Evolutionary conservation across 2,888 invertebrate species (phyloP).

Genomic region (Xanthia togata): DNA sequence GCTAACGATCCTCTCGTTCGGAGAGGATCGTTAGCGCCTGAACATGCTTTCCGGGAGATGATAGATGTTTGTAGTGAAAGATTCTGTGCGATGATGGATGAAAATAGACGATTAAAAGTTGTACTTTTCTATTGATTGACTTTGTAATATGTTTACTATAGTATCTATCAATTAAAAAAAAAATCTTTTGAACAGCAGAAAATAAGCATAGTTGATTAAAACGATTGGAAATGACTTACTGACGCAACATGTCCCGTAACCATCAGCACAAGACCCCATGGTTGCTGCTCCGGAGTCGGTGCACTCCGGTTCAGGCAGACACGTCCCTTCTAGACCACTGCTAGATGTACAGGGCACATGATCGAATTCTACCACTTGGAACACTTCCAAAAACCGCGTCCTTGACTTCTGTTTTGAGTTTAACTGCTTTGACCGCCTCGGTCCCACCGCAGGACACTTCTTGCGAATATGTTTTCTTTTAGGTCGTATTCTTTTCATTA

Average conservation of each 20-base stretch:
- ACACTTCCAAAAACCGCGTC: slow-evolving; percentile 91
- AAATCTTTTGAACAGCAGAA: not conserved
- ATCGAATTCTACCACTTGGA: slow-evolving; percentile 93
- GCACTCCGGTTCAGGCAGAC: slow-evolving; percentile 93
- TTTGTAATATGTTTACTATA: too few relatives aligned
- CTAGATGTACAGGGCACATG: slow-evolving; percentile 91
- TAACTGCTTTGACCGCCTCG: slow-evolving; percentile 47
- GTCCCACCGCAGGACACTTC: slow-evolving; percentile 68
- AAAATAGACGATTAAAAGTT: not conserved
- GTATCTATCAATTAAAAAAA: too few relatives aligned
- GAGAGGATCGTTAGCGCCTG: too few relatives aligned
- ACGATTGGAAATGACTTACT: slow-evolving; percentile 90
- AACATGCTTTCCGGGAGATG: too few relatives aligned
- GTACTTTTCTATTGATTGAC: too few relatives aligned
- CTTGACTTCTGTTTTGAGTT: slow-evolving; percentile 58
- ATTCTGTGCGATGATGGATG: not conserved
- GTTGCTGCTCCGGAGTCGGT: slow-evolving; percentile 90
- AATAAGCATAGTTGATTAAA: not conserved
- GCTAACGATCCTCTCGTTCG: too few relatives aligned
- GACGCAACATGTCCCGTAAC: slow-evolving; percentile 94
- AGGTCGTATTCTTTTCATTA: slow-evolving; percentile 61
- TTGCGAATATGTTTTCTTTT: slow-evolving; percentile 71
- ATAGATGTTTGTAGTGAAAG: too few relatives aligned
- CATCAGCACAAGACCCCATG: slow-evolving; percentile 93
- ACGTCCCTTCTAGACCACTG: slow-evolving; percentile 92